Evolutionary conservation across 2,888 invertebrate genomes (phyloP).

Genomic region (Dasypogon diadema): DNA sequence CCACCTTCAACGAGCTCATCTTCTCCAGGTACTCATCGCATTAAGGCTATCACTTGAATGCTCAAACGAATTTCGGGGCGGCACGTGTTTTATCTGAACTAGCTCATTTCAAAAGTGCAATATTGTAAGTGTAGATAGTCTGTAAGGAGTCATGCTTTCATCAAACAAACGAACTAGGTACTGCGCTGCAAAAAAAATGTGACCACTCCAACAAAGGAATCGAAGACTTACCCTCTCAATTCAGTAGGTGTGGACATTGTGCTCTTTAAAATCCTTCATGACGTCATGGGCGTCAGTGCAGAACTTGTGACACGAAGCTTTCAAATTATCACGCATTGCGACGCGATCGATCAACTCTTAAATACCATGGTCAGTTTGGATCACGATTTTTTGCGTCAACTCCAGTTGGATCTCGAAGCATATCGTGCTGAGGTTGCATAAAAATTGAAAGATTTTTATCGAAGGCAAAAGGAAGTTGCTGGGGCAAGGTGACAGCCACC

Average conservation of each 20-base stretch:
- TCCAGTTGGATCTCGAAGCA: background rate
- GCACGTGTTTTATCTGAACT: background rate
- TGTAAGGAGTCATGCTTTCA: constrained; percentile 6
- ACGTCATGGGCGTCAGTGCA: background rate
- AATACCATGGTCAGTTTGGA: constrained; percentile 23
- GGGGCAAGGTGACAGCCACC: constrained; percentile 4
- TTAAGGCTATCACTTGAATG: constrained; percentile 22
- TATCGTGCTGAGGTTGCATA: background rate
- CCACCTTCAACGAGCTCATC: constrained; percentile 56
- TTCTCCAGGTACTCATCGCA: constrained; percentile 53
- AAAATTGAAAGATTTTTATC: background rate
- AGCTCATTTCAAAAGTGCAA: constrained; percentile 49
- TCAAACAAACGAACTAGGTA: constrained; percentile 7
- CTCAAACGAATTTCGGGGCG: background rate
- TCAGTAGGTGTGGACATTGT: background rate
- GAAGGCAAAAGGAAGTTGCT: background rate
- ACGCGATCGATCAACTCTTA: background rate
- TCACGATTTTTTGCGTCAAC: constrained; percentile 13
- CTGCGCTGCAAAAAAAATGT: background rate
- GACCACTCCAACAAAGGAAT: background rate
- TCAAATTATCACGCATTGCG: background rate
- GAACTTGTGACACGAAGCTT: constrained; percentile 9
- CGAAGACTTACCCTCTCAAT: background rate
- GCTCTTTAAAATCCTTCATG: background rate
- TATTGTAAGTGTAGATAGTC: constrained; percentile 44